Conservation (phyloP, 2,888 invertebrate genomes). For the Oscheius sp. region DNA sequence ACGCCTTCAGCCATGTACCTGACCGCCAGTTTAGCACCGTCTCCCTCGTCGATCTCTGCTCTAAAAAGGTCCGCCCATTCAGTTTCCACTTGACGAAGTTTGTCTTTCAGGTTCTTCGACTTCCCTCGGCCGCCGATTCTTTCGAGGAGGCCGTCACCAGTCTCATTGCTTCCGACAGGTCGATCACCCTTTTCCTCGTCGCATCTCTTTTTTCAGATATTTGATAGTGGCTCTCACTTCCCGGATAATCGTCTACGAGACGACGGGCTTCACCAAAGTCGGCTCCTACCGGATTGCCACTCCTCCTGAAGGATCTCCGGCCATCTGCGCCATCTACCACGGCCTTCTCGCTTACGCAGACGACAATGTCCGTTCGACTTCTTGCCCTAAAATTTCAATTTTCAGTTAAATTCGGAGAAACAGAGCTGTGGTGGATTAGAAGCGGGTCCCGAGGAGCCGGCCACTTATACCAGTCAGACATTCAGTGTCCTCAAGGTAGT, state of each 20-base stretch:
- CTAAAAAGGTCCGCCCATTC: constrained; percentile 59
- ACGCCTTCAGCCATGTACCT: constrained; percentile 51
- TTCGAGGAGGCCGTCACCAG: constrained; percentile 74
- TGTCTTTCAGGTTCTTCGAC: not conserved
- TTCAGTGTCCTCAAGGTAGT: constrained; percentile 75
- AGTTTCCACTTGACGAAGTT: not conserved
- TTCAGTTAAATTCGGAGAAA: constrained; percentile 74
- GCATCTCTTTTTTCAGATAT: constrained; percentile 47
- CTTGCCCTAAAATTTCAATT: constrained; percentile 11
- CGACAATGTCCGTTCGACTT: constrained; percentile 44
- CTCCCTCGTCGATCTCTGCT: constrained; percentile 74
- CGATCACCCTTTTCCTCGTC: not conserved
- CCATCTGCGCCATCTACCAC: constrained; percentile 60
- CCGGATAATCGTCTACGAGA: constrained; percentile 74
- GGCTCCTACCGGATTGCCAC: constrained; percentile 50
- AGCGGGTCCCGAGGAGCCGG: constrained; percentile 49
- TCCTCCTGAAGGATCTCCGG: constrained; percentile 53
- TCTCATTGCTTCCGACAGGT: constrained; percentile 72
- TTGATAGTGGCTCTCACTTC: constrained; percentile 66
- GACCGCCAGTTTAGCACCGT: constrained; percentile 74
- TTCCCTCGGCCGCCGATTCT: constrained; percentile 45
- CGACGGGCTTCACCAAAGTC: constrained; percentile 58
- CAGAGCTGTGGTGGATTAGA: constrained; percentile 55
- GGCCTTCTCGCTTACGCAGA: constrained; percentile 66
- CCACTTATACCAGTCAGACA: constrained; percentile 75